Evolutionary conservation across 2,888 invertebrate genomes (phyloP), one percentile per base, ranked within the genome.

Genomic region (Patella ulyssiponensis): DNA sequence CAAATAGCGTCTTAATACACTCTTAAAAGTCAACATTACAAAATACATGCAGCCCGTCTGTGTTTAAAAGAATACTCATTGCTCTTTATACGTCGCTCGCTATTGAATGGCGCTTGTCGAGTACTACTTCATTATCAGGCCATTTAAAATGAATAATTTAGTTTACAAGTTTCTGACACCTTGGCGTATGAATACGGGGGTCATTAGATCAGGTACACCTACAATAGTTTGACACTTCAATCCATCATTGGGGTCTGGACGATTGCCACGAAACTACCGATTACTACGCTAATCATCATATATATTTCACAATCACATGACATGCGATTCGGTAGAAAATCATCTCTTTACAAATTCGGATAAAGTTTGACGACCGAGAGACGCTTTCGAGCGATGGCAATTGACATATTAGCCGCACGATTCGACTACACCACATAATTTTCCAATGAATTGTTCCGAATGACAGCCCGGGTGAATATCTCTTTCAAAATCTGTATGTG

Each of bases 111-210:
- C 23, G 23, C 20, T 23, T 23, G 64, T 64, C 64, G 64, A 64
- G 2, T 64, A 23, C 20, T 11, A 23, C 20, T 64, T 64, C 64
- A 64, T 64, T 64, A 23, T 23, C 20, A 11, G 64, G 64, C 64
- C 23, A 64, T 64, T 64, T 64, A 64, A 20, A 64, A 64, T 64
- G 64, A 64, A 64, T 64, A 64, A 64, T 64, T 64, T 64, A 64
- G 64, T 64, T 64, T 64, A 64, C 64, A 64, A 64, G 64, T 64
- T 23, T 20, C 64, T 64, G 64, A 64, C 64, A 64, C 64, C 64
- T 23, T 20, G 64, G 3, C 23, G 23, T 20, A 64, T 23, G 20
- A 64, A 64, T 64, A 64, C 20, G 64, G 20, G 23, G 64, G 64
- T 64, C 64, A 64, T 64, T 23, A 64, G 64, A 64, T 64, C 64